These are phyloP conservation scores for Triplophysa dalaica DNA, from an alignment of 2,113 vertebrate genomes.

Conservation along the genomic window DNA sequence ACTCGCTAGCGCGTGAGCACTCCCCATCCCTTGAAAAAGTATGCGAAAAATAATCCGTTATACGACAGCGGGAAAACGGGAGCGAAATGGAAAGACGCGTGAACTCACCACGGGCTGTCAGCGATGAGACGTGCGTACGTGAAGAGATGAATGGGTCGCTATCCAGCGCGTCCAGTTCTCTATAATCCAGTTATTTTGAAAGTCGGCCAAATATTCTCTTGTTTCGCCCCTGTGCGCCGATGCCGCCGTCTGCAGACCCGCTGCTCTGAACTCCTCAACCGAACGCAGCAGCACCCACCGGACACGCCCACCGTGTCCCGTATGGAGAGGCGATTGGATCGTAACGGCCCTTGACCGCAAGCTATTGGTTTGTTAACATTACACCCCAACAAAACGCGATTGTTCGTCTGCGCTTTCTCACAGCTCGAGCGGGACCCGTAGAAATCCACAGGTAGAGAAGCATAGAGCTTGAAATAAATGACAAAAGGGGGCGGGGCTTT, in stretches of 20 bases:
- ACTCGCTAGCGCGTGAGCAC: conserved; percentile 50
- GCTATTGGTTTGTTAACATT: conserved; percentile 62
- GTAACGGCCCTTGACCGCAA: background rate
- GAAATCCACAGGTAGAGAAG: conserved; percentile 3
- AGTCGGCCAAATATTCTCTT: conserved; percentile 52
- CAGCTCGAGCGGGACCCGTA: background rate
- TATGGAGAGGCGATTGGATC: conserved; percentile 61
- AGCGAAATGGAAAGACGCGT: conserved; percentile 22
- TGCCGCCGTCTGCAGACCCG: conserved; percentile 70
- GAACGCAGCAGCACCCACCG: conserved; percentile 62
- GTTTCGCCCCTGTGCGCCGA: conserved; percentile 67
- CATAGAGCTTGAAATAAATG: background rate
- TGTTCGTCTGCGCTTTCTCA: conserved; percentile 13
- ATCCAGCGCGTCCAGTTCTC: conserved; percentile 39
- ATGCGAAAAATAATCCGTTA: conserved; percentile 74
- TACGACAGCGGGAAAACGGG: conserved; percentile 47
- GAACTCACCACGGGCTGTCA: conserved; percentile 64
- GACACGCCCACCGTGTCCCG: conserved; percentile 56
- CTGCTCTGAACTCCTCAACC: conserved; percentile 68
- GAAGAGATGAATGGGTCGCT: conserved; percentile 33
- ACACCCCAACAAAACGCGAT: conserved; percentile 8
- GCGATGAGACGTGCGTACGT: conserved; percentile 37
- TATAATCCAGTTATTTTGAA: conserved; percentile 46
- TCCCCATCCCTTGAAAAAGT: conserved; percentile 72
- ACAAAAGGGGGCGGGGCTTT: no score